Percentiles rank a stretch among this genome's conserved stretches.
phyloP scores from a whole-genome alignment of 2,888 invertebrate species.

The Dasypolia templi region DNA sequence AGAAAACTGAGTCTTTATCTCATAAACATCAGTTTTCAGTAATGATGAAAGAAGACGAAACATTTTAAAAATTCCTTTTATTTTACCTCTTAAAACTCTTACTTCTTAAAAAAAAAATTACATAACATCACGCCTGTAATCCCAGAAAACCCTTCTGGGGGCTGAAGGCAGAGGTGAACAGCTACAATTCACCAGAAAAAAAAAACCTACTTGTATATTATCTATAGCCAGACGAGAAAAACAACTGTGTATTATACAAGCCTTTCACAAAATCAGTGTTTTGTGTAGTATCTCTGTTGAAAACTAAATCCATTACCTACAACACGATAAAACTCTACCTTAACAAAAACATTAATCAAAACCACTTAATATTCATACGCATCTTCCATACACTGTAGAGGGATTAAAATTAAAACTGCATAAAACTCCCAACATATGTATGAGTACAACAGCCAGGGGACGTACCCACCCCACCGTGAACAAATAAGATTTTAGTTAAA shows the following conservation, averaged over 20 bases:
- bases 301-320: not conserved
- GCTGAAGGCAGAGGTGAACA: too few relatives aligned
- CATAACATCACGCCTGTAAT: too few relatives aligned
- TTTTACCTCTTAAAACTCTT: too few relatives aligned
- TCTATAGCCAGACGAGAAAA: not conserved
- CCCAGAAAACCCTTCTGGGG: too few relatives aligned
- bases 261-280: not conserved
- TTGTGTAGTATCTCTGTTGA: not conserved
- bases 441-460: conserved; percentile 63
- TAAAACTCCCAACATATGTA: conserved; percentile 87
- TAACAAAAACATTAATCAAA: conserved; percentile 29
- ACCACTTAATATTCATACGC: conserved; percentile 53
- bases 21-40: too few relatives aligned
- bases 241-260: not conserved
- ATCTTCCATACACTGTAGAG: conserved; percentile 65
- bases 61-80: too few relatives aligned
- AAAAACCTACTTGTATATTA: too few relatives aligned
- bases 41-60: too few relatives aligned
- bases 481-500: conserved; percentile 76
- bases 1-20: too few relatives aligned
- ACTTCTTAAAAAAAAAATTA: too few relatives aligned
- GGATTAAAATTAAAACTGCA: conserved; percentile 88
- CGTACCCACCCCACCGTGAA: conserved; percentile 70
- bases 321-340: not conserved
- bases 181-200: too few relatives aligned